A percentile compares a stretch with the other conserved stretches of the same genome.
Evolutionary conservation across 2,797 vertebrate genomes (phyloP).

Genomic region (Protosalanx chinensis): DNA sequence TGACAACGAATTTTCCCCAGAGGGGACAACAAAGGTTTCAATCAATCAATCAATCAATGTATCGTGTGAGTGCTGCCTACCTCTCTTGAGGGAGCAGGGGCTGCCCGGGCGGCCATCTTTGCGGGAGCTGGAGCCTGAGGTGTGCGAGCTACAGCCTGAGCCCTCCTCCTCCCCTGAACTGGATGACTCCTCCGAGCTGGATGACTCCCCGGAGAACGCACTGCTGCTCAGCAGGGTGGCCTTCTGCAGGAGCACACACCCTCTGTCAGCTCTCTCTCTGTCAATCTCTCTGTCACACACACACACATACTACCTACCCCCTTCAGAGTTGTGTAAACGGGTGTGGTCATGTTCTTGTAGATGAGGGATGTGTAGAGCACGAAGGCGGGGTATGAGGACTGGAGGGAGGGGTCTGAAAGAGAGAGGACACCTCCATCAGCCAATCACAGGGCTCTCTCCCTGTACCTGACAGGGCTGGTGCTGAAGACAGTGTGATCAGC

Average conservation of each 20-base stretch:
- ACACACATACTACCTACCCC: conserved; percentile 75
- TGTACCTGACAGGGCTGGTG: not conserved
- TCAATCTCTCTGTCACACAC: not conserved
- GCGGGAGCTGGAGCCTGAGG: conserved; percentile 75
- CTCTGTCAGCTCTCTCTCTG: not conserved
- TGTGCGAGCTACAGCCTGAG: conserved; percentile 80
- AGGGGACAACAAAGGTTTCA: too few species aligned
- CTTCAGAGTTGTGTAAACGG: conserved; percentile 90
- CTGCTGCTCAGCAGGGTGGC: conserved; percentile 89
- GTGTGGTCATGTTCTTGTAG: conserved; percentile 89
- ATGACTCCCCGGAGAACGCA: conserved; percentile 85
- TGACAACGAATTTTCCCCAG: too few species aligned
- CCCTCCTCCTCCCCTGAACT: conserved; percentile 86
- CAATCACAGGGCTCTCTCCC: not conserved
- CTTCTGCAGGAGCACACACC: conserved; percentile 72
- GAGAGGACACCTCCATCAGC: conserved; percentile 23
- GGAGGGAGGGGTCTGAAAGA: conserved; percentile 75
- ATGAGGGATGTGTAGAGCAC: conserved; percentile 90
- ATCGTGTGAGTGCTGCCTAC: conserved; percentile 58
- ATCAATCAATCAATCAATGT: too few species aligned
- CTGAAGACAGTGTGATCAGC: too few species aligned
- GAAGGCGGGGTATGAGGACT: conserved; percentile 80
- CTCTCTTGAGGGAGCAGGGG: conserved; percentile 89
- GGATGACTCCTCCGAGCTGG: conserved; percentile 90
- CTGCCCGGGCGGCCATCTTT: conserved; percentile 82